These are phyloP conservation scores for Neolamprologus sp. DNA, from an alignment of 2,113 vertebrate species.

Conservation along the genomic window DNA sequence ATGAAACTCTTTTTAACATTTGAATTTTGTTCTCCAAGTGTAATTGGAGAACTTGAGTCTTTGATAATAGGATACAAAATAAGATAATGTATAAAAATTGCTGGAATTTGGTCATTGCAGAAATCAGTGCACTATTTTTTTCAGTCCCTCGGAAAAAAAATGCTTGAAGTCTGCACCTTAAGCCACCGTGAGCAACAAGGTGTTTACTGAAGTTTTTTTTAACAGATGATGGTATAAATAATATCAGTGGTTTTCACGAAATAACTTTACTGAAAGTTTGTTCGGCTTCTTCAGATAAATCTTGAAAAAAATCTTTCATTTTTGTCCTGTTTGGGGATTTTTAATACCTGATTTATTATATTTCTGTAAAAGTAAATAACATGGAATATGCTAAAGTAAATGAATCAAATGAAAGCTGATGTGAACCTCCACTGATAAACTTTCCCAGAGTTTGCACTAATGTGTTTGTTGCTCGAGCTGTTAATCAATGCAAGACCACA, in stretches of 20 bases:
- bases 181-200: background rate
- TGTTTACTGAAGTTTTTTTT: background rate
- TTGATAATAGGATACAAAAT: background rate
- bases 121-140: background rate
- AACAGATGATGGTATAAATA: background rate
- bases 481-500: background rate
- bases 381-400: background rate
- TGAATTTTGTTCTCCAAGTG: background rate
- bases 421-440: background rate
- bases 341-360: background rate
- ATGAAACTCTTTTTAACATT: background rate
- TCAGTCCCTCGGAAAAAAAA: background rate
- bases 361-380: background rate
- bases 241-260: background rate
- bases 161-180: background rate
- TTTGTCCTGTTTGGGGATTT: background rate
- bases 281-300: background rate
- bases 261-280: background rate
- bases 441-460: background rate
- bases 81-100: background rate
- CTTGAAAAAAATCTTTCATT: background rate
- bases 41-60: background rate
- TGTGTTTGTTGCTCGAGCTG: background rate
- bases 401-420: background rate
- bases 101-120: background rate